A percentile compares a stretch with the other conserved stretches of the same genome.
phyloP scores from a whole-genome alignment of 2,888 invertebrate genomes.

The Esperia sulphurella region DNA sequence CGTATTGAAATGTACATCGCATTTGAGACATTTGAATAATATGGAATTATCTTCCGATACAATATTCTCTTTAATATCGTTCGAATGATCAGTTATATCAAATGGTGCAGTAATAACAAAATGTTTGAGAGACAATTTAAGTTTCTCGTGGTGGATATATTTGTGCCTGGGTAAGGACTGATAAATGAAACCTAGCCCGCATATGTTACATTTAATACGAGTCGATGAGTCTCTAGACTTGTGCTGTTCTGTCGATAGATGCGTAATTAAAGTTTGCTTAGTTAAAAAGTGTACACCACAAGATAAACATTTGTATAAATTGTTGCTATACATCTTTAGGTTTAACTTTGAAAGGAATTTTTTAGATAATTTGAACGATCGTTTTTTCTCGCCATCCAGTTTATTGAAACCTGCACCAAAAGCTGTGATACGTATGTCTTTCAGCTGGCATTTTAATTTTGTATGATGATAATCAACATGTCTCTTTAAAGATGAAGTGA shows the following conservation, averaged over 20 bases:
- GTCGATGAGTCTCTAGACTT: neutral
- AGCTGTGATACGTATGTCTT: neutral
- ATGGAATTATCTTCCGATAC: too few relatives aligned
- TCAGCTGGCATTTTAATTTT: neutral
- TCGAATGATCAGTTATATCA: constrained; percentile 4
- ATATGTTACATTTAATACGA: neutral
- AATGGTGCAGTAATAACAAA: neutral
- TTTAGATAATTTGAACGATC: neutral
- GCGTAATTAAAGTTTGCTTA: neutral
- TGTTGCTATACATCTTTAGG: neutral
- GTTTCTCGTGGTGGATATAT: constrained; percentile 7
- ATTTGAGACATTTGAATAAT: neutral
- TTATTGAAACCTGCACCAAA: neutral
- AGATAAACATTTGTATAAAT: neutral
- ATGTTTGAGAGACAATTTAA: constrained; percentile 7
- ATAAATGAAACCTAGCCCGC: constrained; percentile 4
- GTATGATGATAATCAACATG: constrained; percentile 1
- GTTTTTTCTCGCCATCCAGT: neutral
- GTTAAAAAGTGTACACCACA: neutral
- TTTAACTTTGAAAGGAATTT: neutral
- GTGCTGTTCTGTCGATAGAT: neutral
- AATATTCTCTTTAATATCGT: too few relatives aligned
- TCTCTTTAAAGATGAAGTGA: neutral
- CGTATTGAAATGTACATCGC: neutral
- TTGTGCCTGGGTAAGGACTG: constrained; percentile 2